Evolutionary conservation across 64 coral and sea anemone species (phyloP), one percentile per base, ranked within the genome.

Genomic region (Dendronephthya gigantea): DNA sequence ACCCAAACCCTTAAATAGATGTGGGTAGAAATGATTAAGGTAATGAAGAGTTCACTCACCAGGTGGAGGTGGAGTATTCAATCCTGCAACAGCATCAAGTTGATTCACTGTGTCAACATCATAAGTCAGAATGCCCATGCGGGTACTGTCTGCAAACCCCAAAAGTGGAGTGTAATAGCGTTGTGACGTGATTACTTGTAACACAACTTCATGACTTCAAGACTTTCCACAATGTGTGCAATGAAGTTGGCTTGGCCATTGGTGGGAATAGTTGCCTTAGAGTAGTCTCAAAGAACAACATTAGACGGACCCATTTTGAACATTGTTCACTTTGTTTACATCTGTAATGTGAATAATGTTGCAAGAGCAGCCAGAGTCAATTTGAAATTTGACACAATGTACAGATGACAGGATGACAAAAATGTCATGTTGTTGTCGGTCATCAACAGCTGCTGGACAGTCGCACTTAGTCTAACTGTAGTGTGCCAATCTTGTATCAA

Each of bases 401-500:
- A n/a, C n/a, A n/a, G n/a, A n/a, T n/a, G n/a, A n/a, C n/a, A n/a
- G n/a, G n/a, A n/a, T n/a, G n/a, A 84, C 59, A 49, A 84, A 32
- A 31, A 22, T 19, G 82, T 74, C 49, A 82, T 7, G 58, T 82
- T 85, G 40, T 50, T 9, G 51, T 59, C 83, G 62, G n/a, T 90
- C 88, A 22, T 51, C 83, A 89, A 89, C 90, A 5, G 84, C 49
- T 68, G 84, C 39, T 41, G 84, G 84, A 23, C 86, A 90, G 35
- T 90, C 66, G 33, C 84, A 86, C 86, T 38, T 58, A 86, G 83
- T 40, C 89, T 38, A 14, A 90, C 84, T 47, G 19, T 9, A 5
- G 76, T 90, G 32, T 86, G 84, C 37, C 50, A 86, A 9, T 50
- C 89, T 90, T 90, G 89, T 37, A 90, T 90, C 16, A 28, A 59